Evolutionary conservation across 1,140 invertebrate species (phyloP), one percentile per base, ranked within the genome.

Genomic region (Samia ricini): DNA sequence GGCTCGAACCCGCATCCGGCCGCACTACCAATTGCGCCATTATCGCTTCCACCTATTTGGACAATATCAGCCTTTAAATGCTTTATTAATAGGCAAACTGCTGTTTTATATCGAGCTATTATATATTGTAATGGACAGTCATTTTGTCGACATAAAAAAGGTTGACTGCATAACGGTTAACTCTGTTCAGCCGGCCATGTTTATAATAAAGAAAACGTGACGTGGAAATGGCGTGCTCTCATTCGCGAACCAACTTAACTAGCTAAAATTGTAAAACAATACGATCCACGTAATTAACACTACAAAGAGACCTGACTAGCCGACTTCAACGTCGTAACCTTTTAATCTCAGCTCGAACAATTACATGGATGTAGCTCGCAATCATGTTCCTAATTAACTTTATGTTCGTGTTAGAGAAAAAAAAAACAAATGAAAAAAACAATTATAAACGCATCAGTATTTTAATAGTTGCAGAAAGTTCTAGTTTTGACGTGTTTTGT

Each of bases 261-360:
- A 42, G 33, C 7, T 19, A 23, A 21, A 51, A 60, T 51, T 60
- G 26, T 74, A 56, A 75, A 72, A 76, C 74, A 72, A 54, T 61
- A 60, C 70, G 54, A 61, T 51, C 69, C 63, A 75, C 33, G 12
- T 79, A 77, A 81, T 69, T 66, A 56, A 64, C 56, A 81, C 75
- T 79, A 81, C 79, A 81, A 81, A 81, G 77, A 70, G 48, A 60
- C 50, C 10, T 52, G 50, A 20, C 22, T 20, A 19, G 33, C 33
- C 33, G 33, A 15, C 33, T 42, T 15, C 15, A 42, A 42, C 12
- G 10, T 42, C 10, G 33, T 42, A 42, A 15, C 33, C 33, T 42
- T 42, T 42, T 42, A 42, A 42, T 42, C 33, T 42, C n/a, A 1
- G 33, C 33, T 42, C 33, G 15, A 7, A 42, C 33, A 42, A 42